Evolutionary conservation across 2,888 invertebrate species (phyloP).

Genomic region (Bursaphelenchus okinawaensis): DNA sequence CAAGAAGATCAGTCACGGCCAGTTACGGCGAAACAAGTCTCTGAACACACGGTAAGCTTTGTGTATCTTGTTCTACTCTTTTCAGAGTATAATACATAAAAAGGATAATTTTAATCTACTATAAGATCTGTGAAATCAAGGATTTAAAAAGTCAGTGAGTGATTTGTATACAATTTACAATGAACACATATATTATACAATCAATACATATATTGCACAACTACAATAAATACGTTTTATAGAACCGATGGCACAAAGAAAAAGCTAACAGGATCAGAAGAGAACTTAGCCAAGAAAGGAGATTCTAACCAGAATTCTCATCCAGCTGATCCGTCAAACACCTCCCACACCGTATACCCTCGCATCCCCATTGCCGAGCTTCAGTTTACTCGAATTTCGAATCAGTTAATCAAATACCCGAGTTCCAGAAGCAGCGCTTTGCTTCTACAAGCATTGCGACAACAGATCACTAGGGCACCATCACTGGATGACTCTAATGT

Average conservation of each 20-base stretch:
- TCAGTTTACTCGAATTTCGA: conserved; percentile 38
- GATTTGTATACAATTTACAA: too few relatives aligned
- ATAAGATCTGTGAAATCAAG: too few relatives aligned
- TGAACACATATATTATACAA: too few relatives aligned
- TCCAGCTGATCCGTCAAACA: conserved; percentile 22
- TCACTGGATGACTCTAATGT: conserved; percentile 19
- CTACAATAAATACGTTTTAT: not conserved
- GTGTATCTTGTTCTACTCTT: too few relatives aligned
- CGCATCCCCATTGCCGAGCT: conserved; percentile 15
- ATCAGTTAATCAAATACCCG: conserved; percentile 42
- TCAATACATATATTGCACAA: not conserved
- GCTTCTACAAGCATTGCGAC: conserved; percentile 44
- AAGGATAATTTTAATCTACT: too few relatives aligned
- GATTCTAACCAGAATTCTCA: conserved; percentile 26
- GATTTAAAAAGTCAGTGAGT: too few relatives aligned
- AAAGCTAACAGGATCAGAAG: not conserved
- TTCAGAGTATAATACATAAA: too few relatives aligned
- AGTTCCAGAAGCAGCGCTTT: conserved; percentile 39
- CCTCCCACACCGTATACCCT: conserved; percentile 14
- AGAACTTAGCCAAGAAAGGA: conserved; percentile 19
- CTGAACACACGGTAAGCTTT: conserved; percentile 16
- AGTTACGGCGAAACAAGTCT: conserved; percentile 15
- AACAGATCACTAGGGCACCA: conserved; percentile 30
- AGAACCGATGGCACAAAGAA: not conserved
- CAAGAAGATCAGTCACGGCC: conserved; percentile 7